phyloP scores from a whole-genome alignment of 1,140 invertebrate genomes.

The Prorops nasuta region DNA sequence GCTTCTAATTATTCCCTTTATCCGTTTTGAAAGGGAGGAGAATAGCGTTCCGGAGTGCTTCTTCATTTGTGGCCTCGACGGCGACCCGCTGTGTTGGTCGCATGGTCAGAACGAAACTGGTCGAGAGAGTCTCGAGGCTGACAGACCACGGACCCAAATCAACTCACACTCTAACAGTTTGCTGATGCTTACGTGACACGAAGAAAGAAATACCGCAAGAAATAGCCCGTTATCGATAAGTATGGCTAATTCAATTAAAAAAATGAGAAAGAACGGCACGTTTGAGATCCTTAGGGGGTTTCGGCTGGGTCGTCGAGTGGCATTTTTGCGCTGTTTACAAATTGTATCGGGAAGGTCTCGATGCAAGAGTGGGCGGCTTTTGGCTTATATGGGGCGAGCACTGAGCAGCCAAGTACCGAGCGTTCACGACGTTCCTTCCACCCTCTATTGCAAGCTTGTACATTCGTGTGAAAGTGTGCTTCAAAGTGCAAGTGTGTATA shows the following conservation, averaged over 20 bases:
- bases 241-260: slow-evolving; percentile 8
- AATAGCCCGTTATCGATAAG: slow-evolving; percentile 2
- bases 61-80: not conserved
- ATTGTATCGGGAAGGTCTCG: too few species aligned
- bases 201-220: not conserved
- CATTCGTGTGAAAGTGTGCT: too few species aligned
- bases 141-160: not conserved
- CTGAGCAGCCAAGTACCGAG: too few species aligned
- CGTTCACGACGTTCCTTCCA: too few species aligned
- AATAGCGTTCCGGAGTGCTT: not conserved
- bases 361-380: too few species aligned
- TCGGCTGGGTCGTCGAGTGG: too few species aligned
- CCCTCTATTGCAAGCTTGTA: too few species aligned
- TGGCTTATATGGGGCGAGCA: too few species aligned
- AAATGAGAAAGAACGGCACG: slow-evolving; percentile 23
- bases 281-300: too few species aligned
- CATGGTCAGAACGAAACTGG: too few species aligned
- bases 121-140: slow-evolving; percentile 4
- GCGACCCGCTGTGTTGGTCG: slow-evolving; percentile 9
- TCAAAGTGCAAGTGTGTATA: too few species aligned
- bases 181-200: slow-evolving; percentile 1
- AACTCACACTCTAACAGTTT: not conserved
- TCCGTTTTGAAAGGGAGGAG: not conserved
- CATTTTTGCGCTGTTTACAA: too few species aligned
- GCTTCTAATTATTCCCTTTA: slow-evolving; percentile 8